phyloP scores from a whole-genome alignment of 2,113 vertebrate species.

The Epinephelus fuscoguttatus region DNA sequence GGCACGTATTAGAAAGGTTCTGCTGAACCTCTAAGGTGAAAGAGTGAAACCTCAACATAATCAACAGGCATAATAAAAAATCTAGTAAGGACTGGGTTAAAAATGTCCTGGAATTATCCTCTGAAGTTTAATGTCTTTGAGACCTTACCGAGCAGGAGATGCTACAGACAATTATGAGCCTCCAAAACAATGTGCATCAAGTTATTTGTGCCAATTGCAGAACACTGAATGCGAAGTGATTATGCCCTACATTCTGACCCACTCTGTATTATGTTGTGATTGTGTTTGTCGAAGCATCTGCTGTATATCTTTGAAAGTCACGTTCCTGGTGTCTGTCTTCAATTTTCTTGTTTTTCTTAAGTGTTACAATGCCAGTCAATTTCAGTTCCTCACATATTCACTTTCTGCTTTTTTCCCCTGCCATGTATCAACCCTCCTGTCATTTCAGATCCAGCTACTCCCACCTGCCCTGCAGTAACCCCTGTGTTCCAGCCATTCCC shows the following conservation, averaged over 20 bases:
- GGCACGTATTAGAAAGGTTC: background rate
- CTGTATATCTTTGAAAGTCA: background rate
- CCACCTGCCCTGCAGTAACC: background rate
- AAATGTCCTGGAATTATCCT: background rate
- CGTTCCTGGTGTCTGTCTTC: background rate
- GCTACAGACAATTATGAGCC: background rate
- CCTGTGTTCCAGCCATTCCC: background rate
- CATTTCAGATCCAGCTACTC: background rate
- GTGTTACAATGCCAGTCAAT: background rate
- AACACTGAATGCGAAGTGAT: background rate
- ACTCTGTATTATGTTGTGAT: background rate
- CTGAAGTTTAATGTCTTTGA: slow-evolving; percentile 1
- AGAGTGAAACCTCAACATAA: background rate
- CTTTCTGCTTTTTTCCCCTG: too few species aligned
- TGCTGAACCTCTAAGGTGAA: background rate
- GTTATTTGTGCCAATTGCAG: background rate
- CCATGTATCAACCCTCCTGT: background rate
- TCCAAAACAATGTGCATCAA: background rate
- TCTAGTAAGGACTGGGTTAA: background rate
- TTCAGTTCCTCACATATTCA: background rate
- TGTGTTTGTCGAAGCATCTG: background rate
- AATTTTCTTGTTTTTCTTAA: background rate
- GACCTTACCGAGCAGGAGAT: background rate
- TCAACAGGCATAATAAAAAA: background rate
- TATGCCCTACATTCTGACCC: background rate